Percentiles rank a stretch among this genome's conserved stretches.
These are phyloP conservation scores for Panagrolaimus sp. DNA, from an alignment of 1,140 invertebrate species.

Conservation along the genomic window DNA sequence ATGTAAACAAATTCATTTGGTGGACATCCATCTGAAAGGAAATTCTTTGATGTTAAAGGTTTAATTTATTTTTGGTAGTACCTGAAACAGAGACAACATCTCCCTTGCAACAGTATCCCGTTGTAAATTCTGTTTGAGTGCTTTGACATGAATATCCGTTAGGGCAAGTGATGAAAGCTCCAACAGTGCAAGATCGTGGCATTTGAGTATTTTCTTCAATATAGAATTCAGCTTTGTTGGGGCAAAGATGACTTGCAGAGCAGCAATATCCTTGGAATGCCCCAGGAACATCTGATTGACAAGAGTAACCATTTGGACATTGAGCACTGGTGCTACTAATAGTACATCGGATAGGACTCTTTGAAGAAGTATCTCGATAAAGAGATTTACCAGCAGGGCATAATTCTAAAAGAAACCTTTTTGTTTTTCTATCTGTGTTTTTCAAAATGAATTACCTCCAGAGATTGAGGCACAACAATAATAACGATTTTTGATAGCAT, in stretches of 20 bases:
- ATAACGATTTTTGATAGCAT: constrained; percentile 53
- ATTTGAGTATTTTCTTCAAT: constrained; percentile 54
- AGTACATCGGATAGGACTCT: constrained; percentile 54
- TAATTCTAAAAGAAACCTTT: constrained; percentile 33
- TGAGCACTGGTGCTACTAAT: constrained; percentile 53
- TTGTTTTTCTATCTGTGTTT: background rate
- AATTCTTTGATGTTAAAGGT: constrained; percentile 23
- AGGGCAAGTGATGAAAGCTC: constrained; percentile 58
- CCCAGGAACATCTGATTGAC: constrained; percentile 45
- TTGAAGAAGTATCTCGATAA: constrained; percentile 55
- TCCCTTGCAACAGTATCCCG: constrained; percentile 56
- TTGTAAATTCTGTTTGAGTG: constrained; percentile 56
- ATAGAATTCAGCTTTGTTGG: constrained; percentile 58
- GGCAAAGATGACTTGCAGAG: constrained; percentile 49
- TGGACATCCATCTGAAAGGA: constrained; percentile 51
- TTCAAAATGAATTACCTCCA: constrained; percentile 33
- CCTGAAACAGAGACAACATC: constrained; percentile 52
- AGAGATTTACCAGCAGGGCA: constrained; percentile 55
- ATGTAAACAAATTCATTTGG: constrained; percentile 58
- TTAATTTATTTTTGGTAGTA: background rate
- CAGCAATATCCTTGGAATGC: constrained; percentile 59
- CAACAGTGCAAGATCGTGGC: constrained; percentile 55
- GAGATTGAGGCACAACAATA: constrained; percentile 58
- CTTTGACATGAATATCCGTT: constrained; percentile 57
- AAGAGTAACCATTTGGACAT: constrained; percentile 49